Conservation (phyloP, 2,113 vertebrate species). For the Taxidea taxus region DNA sequence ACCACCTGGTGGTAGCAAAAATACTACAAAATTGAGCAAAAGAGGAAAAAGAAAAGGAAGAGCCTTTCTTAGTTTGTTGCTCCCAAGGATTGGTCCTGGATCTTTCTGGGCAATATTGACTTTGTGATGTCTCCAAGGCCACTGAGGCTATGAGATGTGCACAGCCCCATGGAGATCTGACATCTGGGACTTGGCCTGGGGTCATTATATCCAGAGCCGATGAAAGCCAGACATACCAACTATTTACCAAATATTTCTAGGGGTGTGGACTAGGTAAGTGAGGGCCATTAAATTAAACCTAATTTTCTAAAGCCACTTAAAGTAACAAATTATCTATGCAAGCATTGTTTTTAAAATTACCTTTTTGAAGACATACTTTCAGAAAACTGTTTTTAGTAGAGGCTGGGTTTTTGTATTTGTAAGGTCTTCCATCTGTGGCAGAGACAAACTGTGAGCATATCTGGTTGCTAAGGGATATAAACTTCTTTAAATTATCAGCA, state of each 20-base stretch:
- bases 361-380: conserved; percentile 2
- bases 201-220: not conserved
- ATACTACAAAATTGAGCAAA: conserved; percentile 5
- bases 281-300: not conserved
- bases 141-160: not conserved
- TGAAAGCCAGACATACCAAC: not conserved
- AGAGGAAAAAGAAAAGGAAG: not conserved
- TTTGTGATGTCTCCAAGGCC: not conserved
- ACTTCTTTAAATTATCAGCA: conserved; percentile 37
- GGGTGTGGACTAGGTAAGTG: not conserved
- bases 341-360: not conserved
- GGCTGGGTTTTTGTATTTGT: conserved; percentile 29
- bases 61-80: not conserved
- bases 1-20: conserved; percentile 62
- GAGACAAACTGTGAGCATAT: conserved; percentile 20
- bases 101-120: not conserved
- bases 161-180: not conserved
- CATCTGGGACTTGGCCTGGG: not conserved
- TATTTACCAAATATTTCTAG: not conserved
- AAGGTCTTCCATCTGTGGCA: not conserved
- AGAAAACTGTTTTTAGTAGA: conserved; percentile 13
- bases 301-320: conserved; percentile 7
- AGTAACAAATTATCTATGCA: not conserved
- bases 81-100: not conserved
- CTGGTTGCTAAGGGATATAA: conserved; percentile 35